phyloP scores from a whole-genome alignment of 2,888 invertebrate genomes.

The Unio pictorum region DNA sequence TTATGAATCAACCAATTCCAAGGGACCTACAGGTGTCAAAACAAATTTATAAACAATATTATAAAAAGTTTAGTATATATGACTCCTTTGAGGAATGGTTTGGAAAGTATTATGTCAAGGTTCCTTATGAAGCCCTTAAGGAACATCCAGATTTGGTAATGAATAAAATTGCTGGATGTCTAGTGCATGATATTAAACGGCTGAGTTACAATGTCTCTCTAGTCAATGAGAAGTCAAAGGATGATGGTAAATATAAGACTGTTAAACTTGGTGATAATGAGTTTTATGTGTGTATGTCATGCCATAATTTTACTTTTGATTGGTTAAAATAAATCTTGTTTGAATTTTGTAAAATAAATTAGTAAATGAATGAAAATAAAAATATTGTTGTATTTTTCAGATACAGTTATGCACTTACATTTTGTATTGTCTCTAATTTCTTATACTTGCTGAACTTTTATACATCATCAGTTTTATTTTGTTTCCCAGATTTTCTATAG shows the following conservation, averaged over 20 bases:
- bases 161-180: slow-evolving; percentile 40
- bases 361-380: too few relatives aligned
- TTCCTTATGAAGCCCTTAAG: slow-evolving; percentile 37
- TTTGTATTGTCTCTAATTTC: too few relatives aligned
- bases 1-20: slow-evolving; percentile 51
- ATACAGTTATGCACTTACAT: too few relatives aligned
- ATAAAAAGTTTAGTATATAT: slow-evolving; percentile 41
- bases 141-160: slow-evolving; percentile 43
- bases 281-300: slow-evolving; percentile 46
- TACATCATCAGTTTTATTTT: too few relatives aligned
- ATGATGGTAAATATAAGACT: slow-evolving; percentile 36
- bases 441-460: too few relatives aligned
- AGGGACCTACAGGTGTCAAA: slow-evolving; percentile 50
- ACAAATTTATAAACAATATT: slow-evolving; percentile 51
- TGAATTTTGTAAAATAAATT: too few relatives aligned
- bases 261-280: slow-evolving; percentile 48
- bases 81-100: slow-evolving; percentile 44
- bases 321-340: slow-evolving; percentile 22
- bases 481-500: too few relatives aligned
- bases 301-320: slow-evolving; percentile 48
- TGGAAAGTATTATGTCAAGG: slow-evolving; percentile 42
- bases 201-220: slow-evolving; percentile 37
- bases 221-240: slow-evolving; percentile 33
- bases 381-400: too few relatives aligned
- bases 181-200: slow-evolving; percentile 34